These are phyloP conservation scores for Setophaga kirtlandii DNA, from an alignment of 2,113 vertebrate genomes.

Conservation along the genomic window DNA sequence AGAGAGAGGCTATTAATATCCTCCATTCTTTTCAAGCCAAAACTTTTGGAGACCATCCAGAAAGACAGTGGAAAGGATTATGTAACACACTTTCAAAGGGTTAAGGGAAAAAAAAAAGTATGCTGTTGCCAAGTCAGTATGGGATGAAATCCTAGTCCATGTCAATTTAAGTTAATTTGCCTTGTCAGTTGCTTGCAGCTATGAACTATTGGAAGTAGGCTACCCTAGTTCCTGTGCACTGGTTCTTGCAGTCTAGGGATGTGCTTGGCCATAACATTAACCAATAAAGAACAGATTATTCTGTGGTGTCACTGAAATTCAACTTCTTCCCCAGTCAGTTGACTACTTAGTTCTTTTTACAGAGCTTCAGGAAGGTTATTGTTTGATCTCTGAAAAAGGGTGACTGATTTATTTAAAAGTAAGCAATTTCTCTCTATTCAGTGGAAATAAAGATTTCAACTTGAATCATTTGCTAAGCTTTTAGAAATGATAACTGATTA, in stretches of 20 bases:
- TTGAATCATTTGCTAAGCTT: not conserved
- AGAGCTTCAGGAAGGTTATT: not conserved
- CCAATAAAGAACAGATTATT: not conserved
- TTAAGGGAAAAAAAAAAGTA: not conserved
- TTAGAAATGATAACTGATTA: not conserved
- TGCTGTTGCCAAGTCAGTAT: not conserved
- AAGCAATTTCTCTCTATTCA: not conserved
- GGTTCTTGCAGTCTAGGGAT: not conserved
- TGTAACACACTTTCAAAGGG: not conserved
- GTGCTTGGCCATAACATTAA: not conserved
- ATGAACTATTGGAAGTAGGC: not conserved
- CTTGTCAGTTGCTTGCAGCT: slow-evolving; percentile 11
- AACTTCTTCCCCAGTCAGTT: not conserved
- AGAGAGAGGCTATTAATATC: not conserved
- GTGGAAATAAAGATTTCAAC: not conserved
- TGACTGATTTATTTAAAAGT: not conserved
- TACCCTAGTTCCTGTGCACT: not conserved
- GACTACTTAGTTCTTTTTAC: not conserved
- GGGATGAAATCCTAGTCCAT: not conserved
- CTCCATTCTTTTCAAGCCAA: not conserved
- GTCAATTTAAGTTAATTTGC: not conserved
- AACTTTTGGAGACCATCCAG: not conserved
- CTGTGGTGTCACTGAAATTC: not conserved
- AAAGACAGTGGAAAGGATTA: not conserved
- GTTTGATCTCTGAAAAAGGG: not conserved